Base-by-base conservation (phyloP, 2,797 vertebrate species). In the Thripadectes ignobilis region DNA sequence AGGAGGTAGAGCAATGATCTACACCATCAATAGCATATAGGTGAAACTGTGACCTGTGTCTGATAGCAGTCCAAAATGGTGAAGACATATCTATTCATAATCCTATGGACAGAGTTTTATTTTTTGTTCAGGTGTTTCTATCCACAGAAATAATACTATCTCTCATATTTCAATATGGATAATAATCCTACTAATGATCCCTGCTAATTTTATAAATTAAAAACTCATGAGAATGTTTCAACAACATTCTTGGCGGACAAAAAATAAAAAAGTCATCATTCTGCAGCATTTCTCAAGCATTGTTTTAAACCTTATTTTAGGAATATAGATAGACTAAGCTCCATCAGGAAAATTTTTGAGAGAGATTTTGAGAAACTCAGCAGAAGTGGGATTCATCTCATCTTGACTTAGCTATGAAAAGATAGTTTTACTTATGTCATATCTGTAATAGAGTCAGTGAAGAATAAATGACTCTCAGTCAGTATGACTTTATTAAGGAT, bases 291-390 rank as follows among this genome's bases (percentile, higher is more conserved):
- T 51, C 61, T 43, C 20, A 65, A 45, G 15, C 41, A 45, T 65
- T 18, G 32, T 45, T 76, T 63, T 14, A 78, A 84, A 27, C 32
- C 29, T 48, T 85, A 1, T 58, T 22, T 36, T 46, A 65, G 23
- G n/a, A 80, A 74, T 49, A 45, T 7, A 69, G 36, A 76, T 74
- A 65, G 21, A 52, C 14, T 55, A 88, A 73, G 12, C 3, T 77
- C 12, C 63, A 63, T 49, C 10, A 65, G 38, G 22, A 92, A 46
- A 46, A 20, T 2, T 72, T 87, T 85, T 73, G 5, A 49, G 39
- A 48, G 13, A 63, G 22, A 6, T 79, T 75, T 85, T 69, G 23
- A 83, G 61, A 89, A 94, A 80, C 23, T 85, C 52, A 43, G 22
- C 19, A 80, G 38, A 79, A 79, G 12, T 74, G 19, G 14, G 26